Base-by-base conservation (phyloP, 2,888 invertebrate species). In the Pandemis corylana region DNA sequence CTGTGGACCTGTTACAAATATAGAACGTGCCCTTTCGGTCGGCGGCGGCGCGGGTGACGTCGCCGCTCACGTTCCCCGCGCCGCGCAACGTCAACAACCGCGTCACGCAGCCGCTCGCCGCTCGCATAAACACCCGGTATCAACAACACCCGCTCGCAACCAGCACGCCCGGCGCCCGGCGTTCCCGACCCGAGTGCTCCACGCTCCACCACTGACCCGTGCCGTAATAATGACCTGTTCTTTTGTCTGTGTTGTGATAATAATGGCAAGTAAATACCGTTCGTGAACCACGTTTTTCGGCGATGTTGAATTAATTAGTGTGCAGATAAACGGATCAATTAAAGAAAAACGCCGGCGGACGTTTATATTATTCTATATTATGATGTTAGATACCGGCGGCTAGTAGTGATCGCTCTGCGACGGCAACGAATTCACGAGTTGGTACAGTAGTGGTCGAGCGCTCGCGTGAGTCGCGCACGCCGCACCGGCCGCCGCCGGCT, bases 41-140 rank as follows among this genome's bases (percentile, higher is more conserved):
- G 87, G 87, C 86, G 87, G 91, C 91, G 92, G 91, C 92, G 93
- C 92, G 92, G 90, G 91, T 90, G 92, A 92, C 91, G 92, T 90
- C 87, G 89, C 85, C 88, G 89, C 89, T 89, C 90, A 87, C 86
- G 91, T 89, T 91, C 91, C 92, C 92, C 92, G 90, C 91, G 91
- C 87, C 87, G 91, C 90, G 89, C 87, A 86, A 91, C 92, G 90
- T 91, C 93, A 93, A 93, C 93, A 93, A 85, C 88, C 89, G 89
- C 89, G 91, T 89, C 92, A 89, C 88, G 86, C 85, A 82, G 75
- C 85, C 81, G 82, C 85, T 84, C 86, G 84, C 85, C 81, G 82
- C 85, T 84, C 86, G 84, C 86, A 85, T 86, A 86, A 87, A 90
- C 75, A 75, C 70, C 62, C 70, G 71, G 46, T 88, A 89, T 87